A percentile compares a stretch with the other conserved stretches of the same genome.
Evolutionary conservation across 92 coral and sea anemone genomes (phyloP).

Genomic region (Virgularia gustaviana): DNA sequence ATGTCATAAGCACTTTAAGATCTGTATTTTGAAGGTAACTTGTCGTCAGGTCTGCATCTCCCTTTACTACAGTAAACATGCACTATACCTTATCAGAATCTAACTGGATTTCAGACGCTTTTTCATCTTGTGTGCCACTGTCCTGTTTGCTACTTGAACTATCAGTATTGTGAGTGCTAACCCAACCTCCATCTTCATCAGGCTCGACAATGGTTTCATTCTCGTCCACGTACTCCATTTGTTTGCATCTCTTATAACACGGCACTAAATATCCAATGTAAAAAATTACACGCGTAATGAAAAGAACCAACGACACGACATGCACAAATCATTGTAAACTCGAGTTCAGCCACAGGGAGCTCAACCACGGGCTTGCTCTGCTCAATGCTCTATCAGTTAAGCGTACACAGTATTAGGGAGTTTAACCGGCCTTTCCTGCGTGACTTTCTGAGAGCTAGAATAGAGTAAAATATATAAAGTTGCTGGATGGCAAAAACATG

Average conservation of each 20-base stretch:
- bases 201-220: slow-evolving; percentile 98
- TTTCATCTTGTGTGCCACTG: slow-evolving; percentile 69
- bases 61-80: not conserved
- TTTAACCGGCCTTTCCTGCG: no score
- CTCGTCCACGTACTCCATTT: slow-evolving; percentile 95
- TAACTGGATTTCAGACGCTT: slow-evolving; percentile 83
- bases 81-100: slow-evolving; percentile 82
- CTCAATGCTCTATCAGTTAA: no score
- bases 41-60: no score
- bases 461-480: no score
- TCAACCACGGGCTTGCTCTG: not conserved
- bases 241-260: slow-evolving; percentile 95
- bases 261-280: slow-evolving; percentile 60
- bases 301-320: not conserved
- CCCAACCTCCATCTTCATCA: slow-evolving; percentile 99
- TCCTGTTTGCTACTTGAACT: slow-evolving; percentile 75
- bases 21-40: no score
- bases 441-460: no score
- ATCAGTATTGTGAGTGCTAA: slow-evolving; percentile 91
- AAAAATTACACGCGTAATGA: not conserved
- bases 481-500: no score
- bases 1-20: not conserved
- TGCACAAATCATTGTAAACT: not conserved
- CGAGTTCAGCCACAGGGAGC: not conserved
- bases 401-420: no score